phyloP scores from a whole-genome alignment of 2,888 invertebrate species.

The Apotomis betuletana region DNA sequence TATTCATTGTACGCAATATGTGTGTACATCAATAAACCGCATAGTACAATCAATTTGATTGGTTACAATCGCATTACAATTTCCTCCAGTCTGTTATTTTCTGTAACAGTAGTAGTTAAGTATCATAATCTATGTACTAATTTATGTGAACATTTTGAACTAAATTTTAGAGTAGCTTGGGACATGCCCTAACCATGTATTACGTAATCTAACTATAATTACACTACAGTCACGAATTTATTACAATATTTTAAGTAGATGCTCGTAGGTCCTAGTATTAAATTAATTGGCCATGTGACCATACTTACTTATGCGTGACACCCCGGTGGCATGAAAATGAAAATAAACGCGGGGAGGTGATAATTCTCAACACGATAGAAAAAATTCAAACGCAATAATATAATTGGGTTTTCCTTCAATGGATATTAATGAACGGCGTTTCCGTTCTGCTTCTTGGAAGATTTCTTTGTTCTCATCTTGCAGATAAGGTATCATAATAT shows the following conservation, averaged over 20 bases:
- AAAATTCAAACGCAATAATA: constrained; percentile 19
- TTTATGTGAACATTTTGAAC: no score
- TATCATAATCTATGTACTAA: no score
- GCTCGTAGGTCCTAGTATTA: constrained; percentile 48
- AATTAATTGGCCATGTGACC: constrained; percentile 54
- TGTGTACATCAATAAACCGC: no score
- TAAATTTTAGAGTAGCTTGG: no score
- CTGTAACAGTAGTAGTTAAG: no score
- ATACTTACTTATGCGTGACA: constrained; percentile 51
- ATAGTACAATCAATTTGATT: no score
- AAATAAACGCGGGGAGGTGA: constrained; percentile 20
- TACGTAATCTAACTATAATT: no score
- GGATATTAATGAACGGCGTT: constrained; percentile 35
- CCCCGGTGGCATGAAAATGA: constrained; percentile 47
- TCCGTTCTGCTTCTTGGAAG: constrained; percentile 10
- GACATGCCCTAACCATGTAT: no score
- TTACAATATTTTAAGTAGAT: not conserved
- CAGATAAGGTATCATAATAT: constrained; percentile 13
- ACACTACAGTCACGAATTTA: not conserved
- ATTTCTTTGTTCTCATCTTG: not conserved
- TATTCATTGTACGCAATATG: no score
- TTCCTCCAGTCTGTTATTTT: no score
- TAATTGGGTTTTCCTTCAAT: constrained; percentile 15
- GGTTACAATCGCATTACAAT: no score
- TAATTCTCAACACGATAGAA: constrained; percentile 12